Base-by-base conservation (phyloP, 2,888 invertebrate species). In the Corythucha ciliata region DNA sequence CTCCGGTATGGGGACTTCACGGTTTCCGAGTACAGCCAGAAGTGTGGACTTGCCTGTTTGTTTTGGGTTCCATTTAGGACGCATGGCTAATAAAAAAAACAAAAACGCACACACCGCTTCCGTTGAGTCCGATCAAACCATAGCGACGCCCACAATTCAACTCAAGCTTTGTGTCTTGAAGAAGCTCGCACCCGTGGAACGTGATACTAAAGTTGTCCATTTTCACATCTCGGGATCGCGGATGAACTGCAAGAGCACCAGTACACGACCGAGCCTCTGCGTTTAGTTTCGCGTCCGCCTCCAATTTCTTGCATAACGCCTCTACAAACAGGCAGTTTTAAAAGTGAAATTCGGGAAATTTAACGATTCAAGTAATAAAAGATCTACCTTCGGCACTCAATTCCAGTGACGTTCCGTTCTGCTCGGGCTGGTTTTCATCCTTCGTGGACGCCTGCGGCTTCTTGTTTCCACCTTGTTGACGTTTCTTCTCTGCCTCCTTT, bases 131-230 rank as follows among this genome's bases (percentile, higher is more conserved):
- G 61, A 98, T 80, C 8, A 98, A 75, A 61, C 97, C 98, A 68
- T 99, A 99, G 62, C 96, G 78, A 58, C 96, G 77, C 0, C 97
- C 96, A 69, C 92, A 92, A 73, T 97, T 99, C 70, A 99, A 77
- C 72, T 98, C 98, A 25, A 98, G 74, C 69, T 88, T 80, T 2
- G 97, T 93, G 68, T 99, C 98, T 66, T 87, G 87, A 48, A 99
- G 77, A 61, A 99, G 76, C 71, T 98, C 98, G 63, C 84, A 82
- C 55, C 98, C 98, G 67, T 97, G 96, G 73, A 98, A 99, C 39
- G 94, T 96, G 61, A 99, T 89, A 27, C 96, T 92, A 67, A 97
- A 86, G 67, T 87, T 92, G 55, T 85, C 88, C 58, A 98, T 89
- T 72, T 98, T 98, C 48, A 98, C 77, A 69, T 99, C 98, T 61